phyloP scores from a whole-genome alignment of 2,797 vertebrate species.

The Lutjanus argentimaculatus region DNA sequence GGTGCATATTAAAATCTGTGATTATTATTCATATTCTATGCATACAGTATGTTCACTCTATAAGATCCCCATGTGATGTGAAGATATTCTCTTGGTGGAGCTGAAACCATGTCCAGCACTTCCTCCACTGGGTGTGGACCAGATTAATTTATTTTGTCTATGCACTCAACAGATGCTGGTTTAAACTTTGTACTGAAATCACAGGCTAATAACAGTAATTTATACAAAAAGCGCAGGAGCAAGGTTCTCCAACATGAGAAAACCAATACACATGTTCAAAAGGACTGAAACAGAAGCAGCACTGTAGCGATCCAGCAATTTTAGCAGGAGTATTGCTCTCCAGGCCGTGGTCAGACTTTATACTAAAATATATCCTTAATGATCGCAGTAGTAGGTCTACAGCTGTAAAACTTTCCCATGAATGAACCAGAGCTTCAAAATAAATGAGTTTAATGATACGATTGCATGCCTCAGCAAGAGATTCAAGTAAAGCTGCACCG shows the following conservation, averaged over 20 bases:
- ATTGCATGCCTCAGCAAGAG: neutral
- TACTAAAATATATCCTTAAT: neutral
- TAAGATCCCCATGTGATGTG: conserved; percentile 21
- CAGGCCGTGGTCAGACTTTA: neutral
- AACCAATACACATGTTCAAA: neutral
- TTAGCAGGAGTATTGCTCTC: neutral
- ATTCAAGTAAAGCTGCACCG: conserved; percentile 11
- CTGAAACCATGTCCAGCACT: conserved; percentile 15
- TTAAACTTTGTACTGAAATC: conserved; percentile 28
- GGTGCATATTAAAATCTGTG: conserved; percentile 19
- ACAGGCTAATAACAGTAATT: conserved; percentile 6
- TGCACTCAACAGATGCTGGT: neutral
- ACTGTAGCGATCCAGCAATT: neutral
- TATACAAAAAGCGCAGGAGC: neutral
- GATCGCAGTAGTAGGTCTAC: neutral
- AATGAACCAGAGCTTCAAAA: conserved; percentile 4
- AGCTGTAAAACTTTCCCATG: neutral
- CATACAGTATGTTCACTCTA: conserved; percentile 38
- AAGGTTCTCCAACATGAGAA: neutral
- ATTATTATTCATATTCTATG: conserved; percentile 35
- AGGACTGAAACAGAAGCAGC: neutral
- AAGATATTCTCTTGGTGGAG: conserved; percentile 25
- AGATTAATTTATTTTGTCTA: conserved; percentile 5
- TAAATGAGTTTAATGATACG: conserved; percentile 19
- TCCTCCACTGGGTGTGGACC: neutral